A percentile compares a stretch with the other conserved stretches of the same genome.
These are phyloP conservation scores for Hylomyscus alleni DNA, from an alignment of 2,797 vertebrate genomes.

Conservation along the genomic window DNA sequence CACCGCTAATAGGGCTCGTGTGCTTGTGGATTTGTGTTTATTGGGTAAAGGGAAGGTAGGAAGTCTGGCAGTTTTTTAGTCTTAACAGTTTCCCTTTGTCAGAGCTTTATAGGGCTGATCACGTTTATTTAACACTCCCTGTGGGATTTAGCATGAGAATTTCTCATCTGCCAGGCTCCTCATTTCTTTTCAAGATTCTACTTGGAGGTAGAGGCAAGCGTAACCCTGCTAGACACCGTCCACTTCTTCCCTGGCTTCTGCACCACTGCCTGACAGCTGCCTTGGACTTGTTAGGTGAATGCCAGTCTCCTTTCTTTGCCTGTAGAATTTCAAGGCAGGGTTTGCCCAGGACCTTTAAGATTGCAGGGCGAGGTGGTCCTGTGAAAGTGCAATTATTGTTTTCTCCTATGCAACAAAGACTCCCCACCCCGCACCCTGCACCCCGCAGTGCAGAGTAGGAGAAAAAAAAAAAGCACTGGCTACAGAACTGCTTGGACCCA, in stretches of 20 bases:
- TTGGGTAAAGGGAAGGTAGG: not conserved
- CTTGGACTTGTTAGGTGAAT: not conserved
- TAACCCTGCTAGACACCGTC: not conserved
- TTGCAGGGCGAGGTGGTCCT: not conserved
- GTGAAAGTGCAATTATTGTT: conserved; percentile 34
- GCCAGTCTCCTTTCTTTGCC: conserved; percentile 14
- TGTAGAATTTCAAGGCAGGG: conserved; percentile 9
- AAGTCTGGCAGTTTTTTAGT: not conserved
- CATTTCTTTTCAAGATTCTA: not conserved
- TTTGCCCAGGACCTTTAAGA: conserved; percentile 45
- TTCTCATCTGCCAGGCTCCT: conserved; percentile 4
- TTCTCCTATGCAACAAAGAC: not conserved
- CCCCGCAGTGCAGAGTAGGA: not conserved
- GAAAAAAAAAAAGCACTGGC: not conserved
- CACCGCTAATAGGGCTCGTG: not conserved
- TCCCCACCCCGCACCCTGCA: fast-evolving
- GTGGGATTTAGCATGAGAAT: conserved; percentile 51
- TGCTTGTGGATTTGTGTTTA: not conserved
- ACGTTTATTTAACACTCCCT: conserved; percentile 54
- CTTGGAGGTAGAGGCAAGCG: not conserved
- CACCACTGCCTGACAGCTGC: conserved; percentile 50
- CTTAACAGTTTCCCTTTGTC: conserved; percentile 40
- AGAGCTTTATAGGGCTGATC: not conserved
- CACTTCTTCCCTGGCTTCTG: not conserved
- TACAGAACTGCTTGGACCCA: not conserved